Evolutionary conservation across 2,113 vertebrate species (phyloP).

Genomic region (Pygoscelis adeliae): DNA sequence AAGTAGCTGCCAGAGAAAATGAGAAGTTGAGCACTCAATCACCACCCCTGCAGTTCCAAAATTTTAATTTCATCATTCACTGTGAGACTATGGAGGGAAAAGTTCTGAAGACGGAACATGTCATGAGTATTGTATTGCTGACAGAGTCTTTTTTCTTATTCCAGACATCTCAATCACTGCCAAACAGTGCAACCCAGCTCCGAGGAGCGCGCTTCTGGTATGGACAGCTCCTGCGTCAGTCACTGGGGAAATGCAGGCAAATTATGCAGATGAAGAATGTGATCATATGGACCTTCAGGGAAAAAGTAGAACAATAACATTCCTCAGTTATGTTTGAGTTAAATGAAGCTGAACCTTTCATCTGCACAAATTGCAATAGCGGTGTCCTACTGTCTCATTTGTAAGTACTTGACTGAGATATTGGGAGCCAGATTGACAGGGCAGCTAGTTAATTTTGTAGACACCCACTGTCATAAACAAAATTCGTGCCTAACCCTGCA

Average conservation of each 20-base stretch:
- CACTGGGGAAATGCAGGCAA: not conserved
- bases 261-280: not conserved
- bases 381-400: not conserved
- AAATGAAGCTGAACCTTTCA: conserved; percentile 1
- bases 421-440: not conserved
- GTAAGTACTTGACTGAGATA: not conserved
- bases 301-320: not conserved
- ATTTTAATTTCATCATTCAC: conserved; percentile 45
- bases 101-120: not conserved
- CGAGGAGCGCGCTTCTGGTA: not conserved
- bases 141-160: conserved; percentile 17
- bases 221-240: not conserved
- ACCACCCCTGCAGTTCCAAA: conserved; percentile 11
- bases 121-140: conserved; percentile 13
- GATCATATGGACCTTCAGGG: conserved; percentile 11
- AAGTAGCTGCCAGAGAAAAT: conserved; percentile 55
- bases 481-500: not conserved
- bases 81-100: not conserved
- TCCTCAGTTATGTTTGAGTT: not conserved
- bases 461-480: not conserved
- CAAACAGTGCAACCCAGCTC: not conserved
- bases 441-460: not conserved
- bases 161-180: conserved; percentile 32
- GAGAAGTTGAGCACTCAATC: conserved; percentile 47
- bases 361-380: not conserved